phyloP scores from a whole-genome alignment of 2,113 vertebrate species.

The Xiphophorus couchianus region DNA sequence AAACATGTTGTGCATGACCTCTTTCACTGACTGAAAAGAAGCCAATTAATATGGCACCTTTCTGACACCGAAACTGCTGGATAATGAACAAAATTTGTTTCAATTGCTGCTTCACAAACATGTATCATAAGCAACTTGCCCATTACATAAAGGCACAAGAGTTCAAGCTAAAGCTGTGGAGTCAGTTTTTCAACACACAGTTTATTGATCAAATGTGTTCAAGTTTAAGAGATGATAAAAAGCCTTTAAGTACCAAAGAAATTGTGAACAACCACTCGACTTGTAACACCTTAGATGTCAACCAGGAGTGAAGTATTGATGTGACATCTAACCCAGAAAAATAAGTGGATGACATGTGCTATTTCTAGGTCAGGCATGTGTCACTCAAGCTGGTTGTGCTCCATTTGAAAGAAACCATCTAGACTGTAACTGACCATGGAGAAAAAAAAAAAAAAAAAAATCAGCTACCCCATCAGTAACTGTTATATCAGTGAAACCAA shows the following conservation, averaged over 20 bases:
- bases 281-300: too few relatives aligned
- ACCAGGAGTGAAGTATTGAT: not conserved
- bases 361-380: not conserved
- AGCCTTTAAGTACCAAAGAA: too few relatives aligned
- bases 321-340: not conserved
- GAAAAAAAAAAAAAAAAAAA: too few relatives aligned
- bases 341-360: not conserved
- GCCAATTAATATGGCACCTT: conserved; percentile 4
- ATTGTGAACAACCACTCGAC: too few relatives aligned
- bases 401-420: not conserved
- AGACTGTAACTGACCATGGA: not conserved
- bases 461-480: not conserved
- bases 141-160: not conserved
- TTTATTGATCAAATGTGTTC: too few relatives aligned
- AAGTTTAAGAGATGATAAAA: too few relatives aligned
- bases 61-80: conserved; percentile 15
- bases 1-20: conserved; percentile 1
- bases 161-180: too few relatives aligned
- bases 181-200: too few relatives aligned
- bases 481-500: not conserved
- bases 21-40: not conserved
- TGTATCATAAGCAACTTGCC: not conserved
- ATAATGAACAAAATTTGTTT: conserved; percentile 5
- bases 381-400: not conserved
- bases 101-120: conserved; percentile 2